Evolutionary conservation across 2,797 vertebrate species (phyloP).

Genomic region (Chelmon rostratus): DNA sequence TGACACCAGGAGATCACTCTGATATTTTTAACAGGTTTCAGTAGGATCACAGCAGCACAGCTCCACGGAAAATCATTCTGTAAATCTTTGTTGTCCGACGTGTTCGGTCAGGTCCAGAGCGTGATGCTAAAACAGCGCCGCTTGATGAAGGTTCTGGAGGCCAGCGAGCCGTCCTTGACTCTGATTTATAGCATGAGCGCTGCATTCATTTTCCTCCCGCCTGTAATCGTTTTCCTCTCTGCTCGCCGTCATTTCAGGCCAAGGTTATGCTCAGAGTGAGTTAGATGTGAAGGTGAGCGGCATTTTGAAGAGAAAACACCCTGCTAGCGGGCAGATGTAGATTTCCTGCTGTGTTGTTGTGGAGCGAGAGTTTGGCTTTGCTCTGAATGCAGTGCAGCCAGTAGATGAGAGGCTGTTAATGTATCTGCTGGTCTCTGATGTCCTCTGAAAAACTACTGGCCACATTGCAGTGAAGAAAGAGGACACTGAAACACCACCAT

Average conservation of each 20-base stretch:
- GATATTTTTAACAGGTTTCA: not conserved
- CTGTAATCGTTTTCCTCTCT: constrained; percentile 69
- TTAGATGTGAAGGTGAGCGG: constrained; percentile 42
- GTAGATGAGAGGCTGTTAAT: not conserved
- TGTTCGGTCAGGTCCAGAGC: constrained; percentile 20
- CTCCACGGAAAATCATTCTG: constrained; percentile 24
- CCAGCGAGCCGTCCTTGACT: constrained; percentile 73
- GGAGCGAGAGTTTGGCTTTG: not conserved
- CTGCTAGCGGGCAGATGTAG: constrained; percentile 8
- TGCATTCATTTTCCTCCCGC: constrained; percentile 62
- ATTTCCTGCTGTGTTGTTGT: constrained; percentile 9
- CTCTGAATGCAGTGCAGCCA: not conserved
- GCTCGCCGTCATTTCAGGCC: constrained; percentile 59
- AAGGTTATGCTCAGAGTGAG: constrained; percentile 73
- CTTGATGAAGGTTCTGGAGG: constrained; percentile 57
- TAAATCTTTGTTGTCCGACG: constrained; percentile 47
- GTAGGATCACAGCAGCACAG: not conserved
- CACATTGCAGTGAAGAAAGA: not conserved
- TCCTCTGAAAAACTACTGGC: not conserved
- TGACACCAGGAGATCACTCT: not conserved
- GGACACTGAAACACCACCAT: not conserved
- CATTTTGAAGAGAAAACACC: constrained; percentile 37
- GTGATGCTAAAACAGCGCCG: constrained; percentile 31
- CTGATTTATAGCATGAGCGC: constrained; percentile 76
- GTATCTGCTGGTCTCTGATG: not conserved